Evolutionary conservation across 2,888 invertebrate species (phyloP).

Genomic region (Drosophila demipolita): DNA sequence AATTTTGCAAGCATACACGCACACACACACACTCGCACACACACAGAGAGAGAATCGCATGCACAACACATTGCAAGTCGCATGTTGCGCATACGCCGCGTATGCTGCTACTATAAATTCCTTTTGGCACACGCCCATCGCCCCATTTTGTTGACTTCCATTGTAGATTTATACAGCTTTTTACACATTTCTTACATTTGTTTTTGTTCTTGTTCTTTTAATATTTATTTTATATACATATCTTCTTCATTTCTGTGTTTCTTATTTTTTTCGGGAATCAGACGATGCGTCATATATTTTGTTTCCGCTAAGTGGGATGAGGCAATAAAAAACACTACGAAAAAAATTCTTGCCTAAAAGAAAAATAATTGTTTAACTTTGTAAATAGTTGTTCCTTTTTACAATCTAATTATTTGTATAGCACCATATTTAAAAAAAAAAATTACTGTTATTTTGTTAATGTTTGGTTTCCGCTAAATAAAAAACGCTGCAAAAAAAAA

Average conservation of each 20-base stretch:
- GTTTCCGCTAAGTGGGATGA: slow-evolving; percentile 7
- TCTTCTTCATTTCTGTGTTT: slow-evolving; percentile 20
- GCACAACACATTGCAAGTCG: slow-evolving; percentile 39
- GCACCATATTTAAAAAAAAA: not conserved
- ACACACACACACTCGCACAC: slow-evolving; percentile 2
- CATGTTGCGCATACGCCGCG: slow-evolving; percentile 66
- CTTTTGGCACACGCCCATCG: slow-evolving; percentile 45
- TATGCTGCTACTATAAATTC: slow-evolving; percentile 61
- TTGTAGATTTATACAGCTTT: slow-evolving; percentile 48
- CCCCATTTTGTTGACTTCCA: slow-evolving; percentile 41
- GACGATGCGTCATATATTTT: slow-evolving; percentile 42
- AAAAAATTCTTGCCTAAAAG: not conserved
- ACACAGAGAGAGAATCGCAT: not conserved
- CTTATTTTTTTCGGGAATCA: slow-evolving; percentile 19
- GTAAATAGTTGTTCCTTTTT: not conserved
- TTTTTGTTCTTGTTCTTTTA: slow-evolving; percentile 30
- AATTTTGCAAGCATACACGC: slow-evolving; percentile 51
- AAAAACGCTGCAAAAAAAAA: slow-evolving; percentile 8
- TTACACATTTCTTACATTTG: slow-evolving; percentile 45
- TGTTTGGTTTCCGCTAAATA: slow-evolving; percentile 15
- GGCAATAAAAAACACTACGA: slow-evolving; percentile 13
- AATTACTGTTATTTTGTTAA: accelerated
- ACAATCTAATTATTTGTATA: not conserved
- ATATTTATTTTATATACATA: slow-evolving; percentile 40
- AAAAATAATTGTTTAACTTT: not conserved